Evolutionary conservation across 1,140 invertebrate genomes (phyloP), one percentile per base, ranked within the genome.

Genomic region (Brachionus sp.): DNA sequence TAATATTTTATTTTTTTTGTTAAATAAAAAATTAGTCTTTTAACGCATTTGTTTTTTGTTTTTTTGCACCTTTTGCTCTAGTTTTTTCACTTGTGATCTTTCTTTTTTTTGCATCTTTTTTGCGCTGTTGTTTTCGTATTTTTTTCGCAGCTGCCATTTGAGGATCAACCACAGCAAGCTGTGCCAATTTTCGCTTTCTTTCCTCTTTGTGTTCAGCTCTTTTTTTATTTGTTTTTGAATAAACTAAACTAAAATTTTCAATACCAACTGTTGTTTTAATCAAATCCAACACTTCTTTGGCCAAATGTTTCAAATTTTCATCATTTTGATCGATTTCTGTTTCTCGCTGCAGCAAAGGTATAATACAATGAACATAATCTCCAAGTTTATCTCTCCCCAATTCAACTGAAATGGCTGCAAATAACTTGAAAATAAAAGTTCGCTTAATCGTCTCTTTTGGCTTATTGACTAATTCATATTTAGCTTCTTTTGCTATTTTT

Each of bases 141-240:
- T 93, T 94, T 86, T 92, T 92, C 86, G 93, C 93, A 0, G 93
- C 93, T 35, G 92, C 92, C 84, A 91, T 89, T 85, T 93, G 93
- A 29, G 94, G 93, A 89, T 94, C 91, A 0, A 91, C 92, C 0
- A 95, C 91, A 87, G 92, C 89, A 90, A 89, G 85, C 29, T 86
- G 70, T 23, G 90, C 91, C 64, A 91, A 90, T 25, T 89, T 85
- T 84, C 91, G 91, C 85, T 93, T 94, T 84, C 92, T 90, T 84
- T 92, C 91, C 23, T 92, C 91, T 86, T 91, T 90, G 85, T 90
- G 92, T 5, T 91, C 88, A 73, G 91, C 91, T 2, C 93, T 85
- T 77, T 88, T 90, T 35, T 91, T 86, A 77, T 88, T 86, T 2
- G 86, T 86, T 90, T 86, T 92, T 91, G 90, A 90, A 37, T 93